Evolutionary conservation across 2,113 vertebrate genomes (phyloP).

Genomic region (Ranitomeya imitator): DNA sequence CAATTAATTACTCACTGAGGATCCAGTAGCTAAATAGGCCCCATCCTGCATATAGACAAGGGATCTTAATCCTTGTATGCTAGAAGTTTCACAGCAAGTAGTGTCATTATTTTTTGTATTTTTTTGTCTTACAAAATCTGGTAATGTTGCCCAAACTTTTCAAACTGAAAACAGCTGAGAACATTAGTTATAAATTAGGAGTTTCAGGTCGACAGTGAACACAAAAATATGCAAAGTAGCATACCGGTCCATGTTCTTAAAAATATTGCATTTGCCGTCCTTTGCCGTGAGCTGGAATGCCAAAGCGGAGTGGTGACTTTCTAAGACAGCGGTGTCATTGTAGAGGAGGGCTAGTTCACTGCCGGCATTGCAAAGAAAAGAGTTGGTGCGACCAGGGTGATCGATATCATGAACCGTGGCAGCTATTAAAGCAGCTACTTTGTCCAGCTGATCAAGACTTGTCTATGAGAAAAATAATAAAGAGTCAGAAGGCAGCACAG

Average conservation of each 20-base stretch:
- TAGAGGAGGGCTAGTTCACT: conserved; percentile 94
- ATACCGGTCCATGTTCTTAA: conserved; percentile 94
- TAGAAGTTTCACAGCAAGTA: background rate
- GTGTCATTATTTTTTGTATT: too few species aligned
- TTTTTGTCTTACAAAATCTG: background rate
- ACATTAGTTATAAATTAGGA: background rate
- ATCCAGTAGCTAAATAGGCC: too few species aligned
- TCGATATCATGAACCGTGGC: conserved; percentile 93
- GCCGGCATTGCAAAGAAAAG: conserved; percentile 93
- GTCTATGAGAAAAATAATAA: conserved; percentile 69
- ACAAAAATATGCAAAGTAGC: background rate
- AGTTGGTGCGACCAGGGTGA: conserved; percentile 93
- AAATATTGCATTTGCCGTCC: conserved; percentile 92
- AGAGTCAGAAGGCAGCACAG: background rate
- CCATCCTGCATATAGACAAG: too few species aligned
- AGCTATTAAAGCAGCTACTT: conserved; percentile 90
- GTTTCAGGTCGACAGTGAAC: background rate
- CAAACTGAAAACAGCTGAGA: background rate
- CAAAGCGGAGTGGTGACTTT: conserved; percentile 93
- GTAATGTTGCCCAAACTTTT: background rate
- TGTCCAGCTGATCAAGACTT: conserved; percentile 89
- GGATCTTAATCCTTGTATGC: background rate
- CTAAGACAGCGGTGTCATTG: conserved; percentile 91
- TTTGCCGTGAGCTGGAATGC: conserved; percentile 92
- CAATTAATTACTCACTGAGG: too few species aligned